Evolutionary conservation across 1,140 invertebrate genomes (phyloP).

Genomic region (Ceratina japonica): DNA sequence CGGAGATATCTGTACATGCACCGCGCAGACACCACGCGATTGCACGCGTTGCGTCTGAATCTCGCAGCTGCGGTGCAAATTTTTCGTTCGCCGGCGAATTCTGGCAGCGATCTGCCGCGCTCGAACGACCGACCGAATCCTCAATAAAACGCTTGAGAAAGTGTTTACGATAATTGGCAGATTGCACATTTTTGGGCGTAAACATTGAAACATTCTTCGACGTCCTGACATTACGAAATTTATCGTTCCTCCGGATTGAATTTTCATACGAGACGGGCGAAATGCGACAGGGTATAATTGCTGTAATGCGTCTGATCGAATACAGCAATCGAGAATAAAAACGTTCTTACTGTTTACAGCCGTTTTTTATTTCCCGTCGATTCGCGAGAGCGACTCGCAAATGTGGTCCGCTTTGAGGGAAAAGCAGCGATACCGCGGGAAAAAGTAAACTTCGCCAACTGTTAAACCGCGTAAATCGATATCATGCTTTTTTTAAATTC

Average conservation of each 20-base stretch:
- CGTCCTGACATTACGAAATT: too few relatives aligned
- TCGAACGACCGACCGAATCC: too few relatives aligned
- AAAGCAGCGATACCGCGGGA: slow-evolving; percentile 29
- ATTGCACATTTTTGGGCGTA: too few relatives aligned
- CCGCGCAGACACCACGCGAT: slow-evolving; percentile 31
- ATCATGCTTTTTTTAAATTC: slow-evolving; percentile 44
- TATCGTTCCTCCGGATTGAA: too few relatives aligned
- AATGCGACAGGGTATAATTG: too few relatives aligned
- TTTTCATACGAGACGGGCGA: too few relatives aligned
- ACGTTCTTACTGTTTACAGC: slow-evolving; percentile 19
- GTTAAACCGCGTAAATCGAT: slow-evolving; percentile 49
- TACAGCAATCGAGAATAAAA: not conserved
- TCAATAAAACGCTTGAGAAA: not conserved
- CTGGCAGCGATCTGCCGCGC: too few relatives aligned
- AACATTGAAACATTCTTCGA: too few relatives aligned
- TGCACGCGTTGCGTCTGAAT: slow-evolving; percentile 35
- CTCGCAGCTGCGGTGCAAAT: slow-evolving; percentile 31
- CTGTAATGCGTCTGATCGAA: too few relatives aligned
- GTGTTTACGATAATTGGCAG: too few relatives aligned
- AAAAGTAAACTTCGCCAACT: slow-evolving; percentile 44
- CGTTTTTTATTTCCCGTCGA: slow-evolving; percentile 40
- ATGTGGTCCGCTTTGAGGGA: slow-evolving; percentile 46
- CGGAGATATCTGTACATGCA: slow-evolving; percentile 31
- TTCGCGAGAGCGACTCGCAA: slow-evolving; percentile 41
- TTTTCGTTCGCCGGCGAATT: slow-evolving; percentile 5